Evolutionary conservation across 2,797 vertebrate species (phyloP).

Genomic region (Urosaurus nigricauda): DNA sequence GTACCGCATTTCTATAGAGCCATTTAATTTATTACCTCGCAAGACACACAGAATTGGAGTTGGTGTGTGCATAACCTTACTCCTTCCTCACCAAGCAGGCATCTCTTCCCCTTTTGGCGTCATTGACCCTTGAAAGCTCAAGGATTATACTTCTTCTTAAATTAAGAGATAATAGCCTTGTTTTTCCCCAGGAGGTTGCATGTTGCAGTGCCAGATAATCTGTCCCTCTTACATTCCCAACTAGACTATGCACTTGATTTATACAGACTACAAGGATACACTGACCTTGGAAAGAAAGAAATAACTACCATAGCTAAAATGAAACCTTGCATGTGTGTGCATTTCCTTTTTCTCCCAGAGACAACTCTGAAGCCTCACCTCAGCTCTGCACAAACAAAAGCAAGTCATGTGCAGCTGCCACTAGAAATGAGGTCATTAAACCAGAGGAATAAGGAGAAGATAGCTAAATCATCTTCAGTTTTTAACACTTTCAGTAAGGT

Average conservation of each 20-base stretch:
- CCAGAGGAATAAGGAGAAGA: conserved; percentile 33
- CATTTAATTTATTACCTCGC: no score
- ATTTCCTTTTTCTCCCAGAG: conserved; percentile 19
- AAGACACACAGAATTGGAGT: neutral
- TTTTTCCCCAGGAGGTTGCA: neutral
- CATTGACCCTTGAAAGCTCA: no score
- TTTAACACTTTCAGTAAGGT: conserved; percentile 36
- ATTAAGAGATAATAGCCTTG: neutral
- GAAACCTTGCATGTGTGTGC: neutral
- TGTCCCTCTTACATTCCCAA: neutral
- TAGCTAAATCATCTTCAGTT: neutral
- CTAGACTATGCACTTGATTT: neutral
- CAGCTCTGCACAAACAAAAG: conserved; percentile 38
- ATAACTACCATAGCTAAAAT: neutral
- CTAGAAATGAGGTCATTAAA: conserved; percentile 15
- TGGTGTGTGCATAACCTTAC: no score
- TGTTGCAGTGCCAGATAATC: neutral
- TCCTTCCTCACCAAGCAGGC: neutral
- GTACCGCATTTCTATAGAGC: neutral
- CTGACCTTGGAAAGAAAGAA: conserved; percentile 3
- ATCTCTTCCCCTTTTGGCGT: neutral
- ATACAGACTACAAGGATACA: neutral
- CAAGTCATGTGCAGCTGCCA: neutral
- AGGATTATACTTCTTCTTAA: neutral
- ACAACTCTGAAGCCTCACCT: conserved; percentile 18